Evolutionary conservation across 2,888 invertebrate genomes (phyloP).

Genomic region (Drosophila putrida): DNA sequence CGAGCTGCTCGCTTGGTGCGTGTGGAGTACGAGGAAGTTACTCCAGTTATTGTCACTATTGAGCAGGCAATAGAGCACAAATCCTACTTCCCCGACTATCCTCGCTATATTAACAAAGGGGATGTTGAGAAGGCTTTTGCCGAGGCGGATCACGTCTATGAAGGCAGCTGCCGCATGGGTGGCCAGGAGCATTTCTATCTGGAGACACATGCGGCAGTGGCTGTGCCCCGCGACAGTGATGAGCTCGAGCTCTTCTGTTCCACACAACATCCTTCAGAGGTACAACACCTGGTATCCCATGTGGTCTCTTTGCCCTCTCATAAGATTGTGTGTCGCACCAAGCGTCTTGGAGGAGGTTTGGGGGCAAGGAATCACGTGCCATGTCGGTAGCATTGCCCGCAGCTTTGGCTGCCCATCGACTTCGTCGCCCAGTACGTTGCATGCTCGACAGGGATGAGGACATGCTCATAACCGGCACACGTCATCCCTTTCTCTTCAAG

Average conservation of each 20-base stretch:
- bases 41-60: conserved; percentile 93
- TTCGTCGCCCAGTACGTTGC: conserved; percentile 92
- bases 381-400: conserved; percentile 90
- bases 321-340: conserved; percentile 91
- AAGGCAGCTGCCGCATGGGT: conserved; percentile 92
- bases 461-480: conserved; percentile 94
- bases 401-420: conserved; percentile 92
- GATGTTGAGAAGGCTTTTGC: conserved; percentile 89
- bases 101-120: conserved; percentile 88
- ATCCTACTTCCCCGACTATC: conserved; percentile 89
- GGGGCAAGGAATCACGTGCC: conserved; percentile 95
- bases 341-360: conserved; percentile 97
- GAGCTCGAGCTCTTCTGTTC: conserved; percentile 95
- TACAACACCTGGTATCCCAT: conserved; percentile 89
- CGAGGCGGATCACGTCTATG: conserved; percentile 89
- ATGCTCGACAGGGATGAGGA: conserved; percentile 98
- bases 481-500: conserved; percentile 95
- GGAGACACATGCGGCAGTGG: conserved; percentile 92
- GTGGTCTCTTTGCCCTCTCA: conserved; percentile 91
- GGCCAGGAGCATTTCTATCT: conserved; percentile 99
- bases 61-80: conserved; percentile 93
- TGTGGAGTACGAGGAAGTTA: conserved; percentile 92
- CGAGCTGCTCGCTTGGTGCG: conserved; percentile 92
- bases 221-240: conserved; percentile 91
- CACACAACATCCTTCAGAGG: conserved; percentile 93